A percentile compares a stretch with the other conserved stretches of the same genome.
These are phyloP conservation scores for Carlito syrichta DNA, from an alignment of 2,113 vertebrate genomes.

Conservation along the genomic window DNA sequence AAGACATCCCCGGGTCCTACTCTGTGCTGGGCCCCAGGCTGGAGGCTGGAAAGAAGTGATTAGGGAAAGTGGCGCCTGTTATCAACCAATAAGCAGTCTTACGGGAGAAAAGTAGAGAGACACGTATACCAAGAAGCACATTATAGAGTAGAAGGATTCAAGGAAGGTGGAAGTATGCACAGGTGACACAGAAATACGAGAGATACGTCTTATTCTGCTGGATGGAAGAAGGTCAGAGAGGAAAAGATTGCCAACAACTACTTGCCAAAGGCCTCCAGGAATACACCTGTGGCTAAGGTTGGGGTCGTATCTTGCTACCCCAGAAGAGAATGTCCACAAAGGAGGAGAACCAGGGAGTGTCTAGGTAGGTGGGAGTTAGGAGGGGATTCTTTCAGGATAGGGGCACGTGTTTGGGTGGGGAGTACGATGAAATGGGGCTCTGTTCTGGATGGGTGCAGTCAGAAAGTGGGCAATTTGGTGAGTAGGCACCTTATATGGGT, in stretches of 20 bases:
- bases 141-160: too few species aligned
- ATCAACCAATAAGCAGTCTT: neutral
- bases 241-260: neutral
- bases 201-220: neutral
- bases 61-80: neutral
- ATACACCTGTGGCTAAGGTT: neutral
- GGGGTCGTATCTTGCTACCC: neutral
- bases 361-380: neutral
- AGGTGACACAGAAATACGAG: neutral
- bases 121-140: accelerated
- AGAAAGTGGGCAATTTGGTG: neutral
- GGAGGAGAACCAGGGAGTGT: neutral
- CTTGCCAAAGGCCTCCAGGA: neutral
- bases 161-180: neutral
- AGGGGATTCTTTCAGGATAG: neutral
- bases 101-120: neutral
- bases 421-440: neutral
- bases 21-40: neutral
- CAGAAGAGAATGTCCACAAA: neutral
- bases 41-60: neutral
- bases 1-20: too few species aligned
- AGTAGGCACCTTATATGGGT: neutral
- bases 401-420: neutral
- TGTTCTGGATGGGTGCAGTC: neutral
- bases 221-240: neutral